Evolutionary conservation across 2,888 invertebrate genomes (phyloP), one percentile per base, ranked within the genome.

Genomic region (Cataglyphis rosenhaueri): DNA sequence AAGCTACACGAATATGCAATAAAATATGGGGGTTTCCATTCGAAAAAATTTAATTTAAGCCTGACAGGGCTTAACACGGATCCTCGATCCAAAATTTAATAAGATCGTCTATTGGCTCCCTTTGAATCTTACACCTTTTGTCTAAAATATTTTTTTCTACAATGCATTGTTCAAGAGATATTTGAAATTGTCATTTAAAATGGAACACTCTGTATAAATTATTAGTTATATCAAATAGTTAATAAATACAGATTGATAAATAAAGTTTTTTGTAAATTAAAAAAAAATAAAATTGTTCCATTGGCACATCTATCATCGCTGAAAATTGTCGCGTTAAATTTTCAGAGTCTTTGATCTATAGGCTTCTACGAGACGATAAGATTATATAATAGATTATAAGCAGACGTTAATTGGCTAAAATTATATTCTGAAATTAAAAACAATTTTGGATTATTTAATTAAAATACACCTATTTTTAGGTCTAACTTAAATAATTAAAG

Each of bases 361-460:
- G 35, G 83, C 66, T 76, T 83, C 59, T 41, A 65, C 41, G 55
- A 85, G 83, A 84, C 66, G 65, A 65, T 83, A 55, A 74, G 82
- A 68, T 74, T 84, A 74, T 76, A 75, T 79, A 83, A 81, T 62
- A 61, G 29, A 59, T 79, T 29, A 62, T 84, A 78, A 84, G 86
- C 73, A 79, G 59, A 62, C 71, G 52, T 10, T 29, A 44, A 41
- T 74, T 83, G 64, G 25, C 15, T 70, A 29, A 64, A 55, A 65
- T 55, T 75, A 35, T 64, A 21, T 35, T 65, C 35, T 41, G 25
- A n/a, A 74, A 64, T 64, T 21, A 41, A 48, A 35, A 64, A 64
- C 25, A 52, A 75, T 21, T 75, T 64, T 32, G 18, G 21, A 0
- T 35, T 0, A 65, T 21, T 1, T 38, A 48, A 29, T 29, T 48